phyloP scores from a whole-genome alignment of 2,113 vertebrate genomes.

The Rhineura floridana region DNA sequence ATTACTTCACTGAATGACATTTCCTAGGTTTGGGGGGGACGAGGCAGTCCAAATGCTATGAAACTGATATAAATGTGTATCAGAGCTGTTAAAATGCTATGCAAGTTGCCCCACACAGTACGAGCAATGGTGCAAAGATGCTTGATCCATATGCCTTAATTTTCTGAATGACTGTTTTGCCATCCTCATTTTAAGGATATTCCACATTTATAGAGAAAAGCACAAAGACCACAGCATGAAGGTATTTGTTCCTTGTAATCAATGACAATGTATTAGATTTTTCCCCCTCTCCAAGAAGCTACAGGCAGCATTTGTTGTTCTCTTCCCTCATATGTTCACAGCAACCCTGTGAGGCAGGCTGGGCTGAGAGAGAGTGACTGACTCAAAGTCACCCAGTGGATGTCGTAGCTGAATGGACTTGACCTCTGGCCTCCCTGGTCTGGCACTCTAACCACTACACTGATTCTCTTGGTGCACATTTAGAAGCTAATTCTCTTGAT shows the following conservation, averaged over 20 bases:
- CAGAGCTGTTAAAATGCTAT: background rate
- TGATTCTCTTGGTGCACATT: background rate
- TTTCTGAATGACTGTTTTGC: background rate
- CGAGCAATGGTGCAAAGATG: too few relatives aligned
- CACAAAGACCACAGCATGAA: background rate
- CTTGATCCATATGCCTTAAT: background rate
- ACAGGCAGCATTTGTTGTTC: background rate
- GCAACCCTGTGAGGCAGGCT: background rate
- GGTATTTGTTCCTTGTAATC: background rate
- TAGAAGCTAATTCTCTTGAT: background rate
- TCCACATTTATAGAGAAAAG: background rate
- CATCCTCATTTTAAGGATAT: background rate
- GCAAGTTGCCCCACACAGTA: too few relatives aligned
- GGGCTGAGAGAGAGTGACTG: background rate
- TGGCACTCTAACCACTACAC: background rate
- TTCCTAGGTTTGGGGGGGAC: background rate
- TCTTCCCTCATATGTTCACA: background rate
- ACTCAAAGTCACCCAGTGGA: background rate
- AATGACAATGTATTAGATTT: slow-evolving; percentile 3
- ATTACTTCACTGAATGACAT: background rate
- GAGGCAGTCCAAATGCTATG: background rate
- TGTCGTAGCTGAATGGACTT: background rate
- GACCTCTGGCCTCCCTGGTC: too few relatives aligned
- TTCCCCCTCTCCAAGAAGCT: background rate
- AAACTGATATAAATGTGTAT: background rate